Evolutionary conservation across 2,113 vertebrate genomes (phyloP).

Genomic region (Muntiacus muntjak): DNA sequence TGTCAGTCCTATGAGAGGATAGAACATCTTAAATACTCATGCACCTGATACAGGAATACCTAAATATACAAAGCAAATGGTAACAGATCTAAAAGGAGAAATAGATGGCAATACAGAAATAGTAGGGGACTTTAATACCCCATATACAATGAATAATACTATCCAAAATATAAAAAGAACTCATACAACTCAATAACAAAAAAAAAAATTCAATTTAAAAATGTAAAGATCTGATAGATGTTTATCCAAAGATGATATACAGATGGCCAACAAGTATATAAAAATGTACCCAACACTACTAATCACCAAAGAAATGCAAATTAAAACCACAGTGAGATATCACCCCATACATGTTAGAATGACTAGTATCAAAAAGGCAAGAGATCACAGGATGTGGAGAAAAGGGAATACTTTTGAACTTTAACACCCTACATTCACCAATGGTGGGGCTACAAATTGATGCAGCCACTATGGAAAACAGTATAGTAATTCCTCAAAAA

Average conservation of each 20-base stretch:
- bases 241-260: neutral
- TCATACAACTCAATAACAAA: neutral
- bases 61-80: neutral
- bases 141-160: neutral
- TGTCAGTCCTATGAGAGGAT: neutral
- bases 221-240: neutral
- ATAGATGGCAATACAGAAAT: neutral
- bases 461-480: neutral
- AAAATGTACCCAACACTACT: neutral
- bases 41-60: neutral
- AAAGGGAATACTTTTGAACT: neutral
- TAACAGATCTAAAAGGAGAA: neutral
- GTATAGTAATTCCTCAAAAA: neutral
- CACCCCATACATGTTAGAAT: neutral
- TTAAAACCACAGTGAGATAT: neutral
- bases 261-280: neutral
- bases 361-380: neutral
- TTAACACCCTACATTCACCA: neutral
- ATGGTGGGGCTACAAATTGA: neutral
- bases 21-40: neutral
- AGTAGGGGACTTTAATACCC: neutral
- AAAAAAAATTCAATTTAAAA: neutral
- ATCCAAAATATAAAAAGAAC: neutral
- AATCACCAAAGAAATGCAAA: neutral
- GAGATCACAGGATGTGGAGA: neutral